Base-by-base conservation (phyloP, 2,888 invertebrate species). In the Empis stercorea region DNA sequence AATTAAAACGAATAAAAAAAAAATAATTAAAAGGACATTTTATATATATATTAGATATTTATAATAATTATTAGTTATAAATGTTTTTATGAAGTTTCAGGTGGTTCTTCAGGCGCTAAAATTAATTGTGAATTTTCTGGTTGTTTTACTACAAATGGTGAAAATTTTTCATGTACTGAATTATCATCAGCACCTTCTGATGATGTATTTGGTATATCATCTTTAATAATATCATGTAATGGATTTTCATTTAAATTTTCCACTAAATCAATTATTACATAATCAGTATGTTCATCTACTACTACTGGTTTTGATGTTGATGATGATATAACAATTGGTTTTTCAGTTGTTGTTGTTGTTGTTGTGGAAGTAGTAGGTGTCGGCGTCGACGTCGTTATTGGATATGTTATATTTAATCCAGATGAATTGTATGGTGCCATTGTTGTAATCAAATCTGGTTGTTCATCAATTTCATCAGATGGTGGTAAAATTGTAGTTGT, bases 91-190 rank as follows among this genome's bases (percentile, higher is more conserved):
- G 61, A 60, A 55, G 63, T 63, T 64, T 68, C 70, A 50, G 70
- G 70, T 54, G 68, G 68, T 51, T 69, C 64, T 45, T 66, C 68
- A 39, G 64, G 64, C 58, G 64, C 61, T 55, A 67, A 56, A 37
- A 66, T 57, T 55, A 61, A 58, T 57, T 66, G 63, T 58, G 64
- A 61, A 51, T 61, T 64, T 45, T 61, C 60, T 44, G 57, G 52
- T 32, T 54, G 56, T 27, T 61, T 48, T 45, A 59, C 53, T 10
- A 59, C 53, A 27, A 61, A 55, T 42, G 62, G 59, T 20, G 63
- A 62, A 51, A 61, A 65, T 48, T 65, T 62, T 51, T 63, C 65
- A 49, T 68, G 65, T 50, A 68, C 65, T 16, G 65, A 66, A 51
- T 68, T 68, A 48, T 69, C 68, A 48, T 64, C 63, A 14, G 48